Evolutionary conservation across 2,797 vertebrate genomes (phyloP), one percentile per base, ranked within the genome.

Genomic region (Danio kyathit): DNA sequence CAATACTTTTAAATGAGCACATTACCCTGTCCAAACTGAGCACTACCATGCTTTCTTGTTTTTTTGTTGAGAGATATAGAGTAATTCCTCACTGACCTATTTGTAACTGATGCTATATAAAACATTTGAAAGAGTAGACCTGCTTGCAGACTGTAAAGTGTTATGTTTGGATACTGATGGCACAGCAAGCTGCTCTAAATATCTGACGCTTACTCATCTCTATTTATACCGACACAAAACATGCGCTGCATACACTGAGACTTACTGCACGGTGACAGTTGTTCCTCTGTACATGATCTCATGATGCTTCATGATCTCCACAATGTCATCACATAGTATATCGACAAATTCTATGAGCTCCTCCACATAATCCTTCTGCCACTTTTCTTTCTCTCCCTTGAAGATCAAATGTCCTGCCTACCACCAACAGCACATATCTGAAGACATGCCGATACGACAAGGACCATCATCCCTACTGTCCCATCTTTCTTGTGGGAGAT

Each of bases 401-500:
- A 86, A 99, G 98, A 91, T 94, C 94, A 70, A 99, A 99, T 0
- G 92, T 99, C 75, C 90, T 95, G 19, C 89, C 94, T 5, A 94
- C 92, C 0, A 41, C 86, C 14, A 79, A 97, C 0, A 89, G 85
- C 69, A 80, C 84, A 76, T 97, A 96, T 89, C 90, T 99, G 86
- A 98, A 96, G 85, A 93, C 43, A n/a, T 99, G 98, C 87, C 90
- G 73, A 66, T 97, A 94, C 67, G 91, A 96, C 82, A 85, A 41
- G 0, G 86, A 89, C 17, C 77, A 90, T 29, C 88, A 95, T 77
- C 95, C 90, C 11, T 99, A 98, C 89, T 99, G 97, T 83, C 98
- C 98, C 84, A 98, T 99, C 86, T 99, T 99, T 79, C 89, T 90
- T 6, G 89, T 99, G 56, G 94, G 96, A 7, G 92, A 95, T 40